Conservation (phyloP, 1,140 invertebrate genomes). For the Drosophila ohnishii region DNA sequence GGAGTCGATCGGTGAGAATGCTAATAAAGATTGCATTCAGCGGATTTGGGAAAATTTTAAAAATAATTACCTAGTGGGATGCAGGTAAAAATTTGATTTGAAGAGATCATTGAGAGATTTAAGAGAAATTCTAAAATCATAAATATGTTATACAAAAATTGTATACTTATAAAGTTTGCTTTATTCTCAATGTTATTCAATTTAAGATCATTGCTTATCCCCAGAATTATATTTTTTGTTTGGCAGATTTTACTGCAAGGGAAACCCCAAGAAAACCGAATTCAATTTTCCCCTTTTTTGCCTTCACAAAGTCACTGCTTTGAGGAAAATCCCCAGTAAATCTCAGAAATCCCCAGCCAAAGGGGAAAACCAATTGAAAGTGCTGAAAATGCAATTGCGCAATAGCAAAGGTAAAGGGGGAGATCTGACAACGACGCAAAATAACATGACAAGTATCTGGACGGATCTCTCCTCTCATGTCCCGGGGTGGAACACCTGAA, state of each 20-base stretch:
- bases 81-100: background rate
- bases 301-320: background rate
- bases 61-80: background rate
- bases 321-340: slow-evolving; percentile 14
- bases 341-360: slow-evolving; percentile 26
- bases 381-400: slow-evolving; percentile 46
- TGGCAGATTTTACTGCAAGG: no score
- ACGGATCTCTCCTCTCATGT: slow-evolving; percentile 10
- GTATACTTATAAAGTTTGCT: no score
- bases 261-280: no score
- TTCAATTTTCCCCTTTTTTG: background rate
- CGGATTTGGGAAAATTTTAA: slow-evolving; percentile 1
- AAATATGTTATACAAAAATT: background rate
- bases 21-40: slow-evolving; percentile 56
- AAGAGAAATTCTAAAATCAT: background rate
- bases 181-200: no score
- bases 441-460: slow-evolving; percentile 58
- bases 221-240: no score
- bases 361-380: slow-evolving; percentile 11
- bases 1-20: slow-evolving; percentile 47
- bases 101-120: background rate
- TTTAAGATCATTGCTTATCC: background rate
- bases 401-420: slow-evolving; percentile 19
- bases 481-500: slow-evolving; percentile 56
- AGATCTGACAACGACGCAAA: slow-evolving; percentile 39